Base-by-base conservation (phyloP, 2,888 invertebrate genomes). In the Cylindroiulus punctatus region DNA sequence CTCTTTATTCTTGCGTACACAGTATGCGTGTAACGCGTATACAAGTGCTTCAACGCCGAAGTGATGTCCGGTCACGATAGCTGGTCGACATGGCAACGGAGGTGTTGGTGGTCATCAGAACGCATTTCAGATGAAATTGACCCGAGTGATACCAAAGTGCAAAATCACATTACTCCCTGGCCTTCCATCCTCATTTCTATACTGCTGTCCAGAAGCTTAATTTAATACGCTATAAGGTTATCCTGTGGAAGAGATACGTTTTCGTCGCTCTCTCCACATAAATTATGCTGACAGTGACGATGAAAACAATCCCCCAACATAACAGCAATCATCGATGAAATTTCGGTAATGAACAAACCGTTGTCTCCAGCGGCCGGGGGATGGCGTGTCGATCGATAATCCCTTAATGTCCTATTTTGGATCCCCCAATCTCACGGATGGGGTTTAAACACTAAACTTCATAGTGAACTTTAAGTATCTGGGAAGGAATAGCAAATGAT, bases 101-200 rank as follows among this genome's bases (percentile, higher is more conserved):
- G 30, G 76, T 76, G 76, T 76, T 76, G 76, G 76, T 26, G 76
- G 26, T 17, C 76, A 76, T 30, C 76, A 76, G 76, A 76, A 76
- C 76, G 76, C 76, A 76, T 76, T 76, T 76, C 65, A 17, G 76
- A 30, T 30, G 76, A 76, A 76, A 76, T 76, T 76, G 76, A 76
- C 76, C 76, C 76, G 76, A 17, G 76, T 76, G 76, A 76, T 76
- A 76, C 76, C 76, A 76, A 76, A 76, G 76, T 76, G 76, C 76
- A 76, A 76, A 76, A 76, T 76, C 76, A 26, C 76, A 76, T 76
- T 76, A 76, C 76, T 76, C 76, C 76, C 76, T 76, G 76, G 30
- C 76, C 76, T 26, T 30, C 76, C 76, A 76, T 76, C 30, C 76
- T 76, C 76, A 30, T 76, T 76, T 30, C 76, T 76, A 76, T 30